Conservation (phyloP, 2,888 invertebrate species). For the Adela reaumurella region DNA sequence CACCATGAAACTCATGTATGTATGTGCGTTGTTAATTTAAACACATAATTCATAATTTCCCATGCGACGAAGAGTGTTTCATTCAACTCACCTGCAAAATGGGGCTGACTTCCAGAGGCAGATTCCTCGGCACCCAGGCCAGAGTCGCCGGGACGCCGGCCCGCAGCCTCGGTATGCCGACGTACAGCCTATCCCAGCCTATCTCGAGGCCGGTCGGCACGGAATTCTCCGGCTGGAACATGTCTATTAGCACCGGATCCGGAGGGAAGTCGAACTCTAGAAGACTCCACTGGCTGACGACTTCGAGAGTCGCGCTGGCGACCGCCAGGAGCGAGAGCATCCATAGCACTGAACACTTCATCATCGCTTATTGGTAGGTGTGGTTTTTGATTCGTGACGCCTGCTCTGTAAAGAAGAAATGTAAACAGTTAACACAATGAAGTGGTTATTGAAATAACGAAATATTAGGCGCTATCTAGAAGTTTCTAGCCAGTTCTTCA, state of each 20-base stretch:
- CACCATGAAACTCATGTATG: too few relatives aligned
- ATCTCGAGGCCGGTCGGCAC: conserved; percentile 76
- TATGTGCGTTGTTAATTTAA: too few relatives aligned
- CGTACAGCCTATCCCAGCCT: conserved; percentile 65
- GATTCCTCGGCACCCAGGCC: conserved; percentile 62
- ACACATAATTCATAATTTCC: too few relatives aligned
- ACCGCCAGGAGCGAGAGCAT: conserved; percentile 16
- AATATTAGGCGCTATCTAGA: too few relatives aligned
- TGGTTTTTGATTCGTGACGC: too few relatives aligned
- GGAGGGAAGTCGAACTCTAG: conserved; percentile 65
- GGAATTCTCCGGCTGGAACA: conserved; percentile 68
- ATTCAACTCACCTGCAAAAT: conserved; percentile 59
- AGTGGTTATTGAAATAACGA: too few relatives aligned
- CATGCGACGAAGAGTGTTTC: too few relatives aligned
- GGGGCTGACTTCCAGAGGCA: conserved; percentile 66
- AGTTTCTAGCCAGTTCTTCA: too few relatives aligned
- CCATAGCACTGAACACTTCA: neutral
- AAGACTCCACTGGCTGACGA: conserved; percentile 67
- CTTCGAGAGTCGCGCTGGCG: conserved; percentile 51
- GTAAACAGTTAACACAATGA: too few relatives aligned
- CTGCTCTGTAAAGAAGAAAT: too few relatives aligned
- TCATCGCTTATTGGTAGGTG: too few relatives aligned
- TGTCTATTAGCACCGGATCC: conserved; percentile 52
- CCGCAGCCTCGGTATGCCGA: conserved; percentile 72
- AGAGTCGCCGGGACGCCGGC: conserved; percentile 75